Base-by-base conservation (phyloP, 1,140 invertebrate genomes). In the Charaxes varanes region DNA sequence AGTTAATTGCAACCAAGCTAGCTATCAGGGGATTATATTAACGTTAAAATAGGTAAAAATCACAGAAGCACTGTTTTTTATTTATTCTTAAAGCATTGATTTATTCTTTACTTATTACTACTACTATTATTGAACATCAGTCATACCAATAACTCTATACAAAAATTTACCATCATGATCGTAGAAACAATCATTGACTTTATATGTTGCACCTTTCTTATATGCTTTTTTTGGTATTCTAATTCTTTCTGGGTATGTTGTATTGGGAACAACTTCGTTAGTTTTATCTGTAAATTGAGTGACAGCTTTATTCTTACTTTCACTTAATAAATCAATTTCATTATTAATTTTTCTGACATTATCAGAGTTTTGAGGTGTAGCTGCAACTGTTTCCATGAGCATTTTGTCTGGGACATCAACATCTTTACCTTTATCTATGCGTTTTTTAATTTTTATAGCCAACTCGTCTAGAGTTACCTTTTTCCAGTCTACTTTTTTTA, bases 151-250 rank as follows among this genome's bases (percentile, higher is more conserved):
- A 11, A 93, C 88, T 57, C 91, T 82, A 59, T 93, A 93, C 8
- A 93, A 85, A 85, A 93, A 93, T 69, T 85, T 81, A 0, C 92
- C 92, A 85, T 93, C 90, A 64, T 88, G 84, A 70, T 92, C 90
- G 69, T 93, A 93, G 74, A 89, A 93, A 53, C 90, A 90, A 79
- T 93, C 91, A 50, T 89, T 86, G 1, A 93, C 84, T 65, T 89
- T 89, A 58, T 92, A 93, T 7, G 88, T 91, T 16, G 85, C 87
- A 11, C 88, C 89, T 55, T 72, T 69, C 47, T 87, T 87, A 10
- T 78, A 87, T 6, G 86, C 71, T 33, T 87, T 84, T 36, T 86
- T 86, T 3, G 91, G 90, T 35, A 93, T 92, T 40, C 84, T 87
- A 47, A 93, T 92, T 50, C 68, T 79, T 36, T 87, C 83, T 41